A percentile compares a stretch with the other conserved stretches of the same genome.
phyloP scores from a whole-genome alignment of 2,113 vertebrate genomes.

The Pantherophis guttatus region DNA sequence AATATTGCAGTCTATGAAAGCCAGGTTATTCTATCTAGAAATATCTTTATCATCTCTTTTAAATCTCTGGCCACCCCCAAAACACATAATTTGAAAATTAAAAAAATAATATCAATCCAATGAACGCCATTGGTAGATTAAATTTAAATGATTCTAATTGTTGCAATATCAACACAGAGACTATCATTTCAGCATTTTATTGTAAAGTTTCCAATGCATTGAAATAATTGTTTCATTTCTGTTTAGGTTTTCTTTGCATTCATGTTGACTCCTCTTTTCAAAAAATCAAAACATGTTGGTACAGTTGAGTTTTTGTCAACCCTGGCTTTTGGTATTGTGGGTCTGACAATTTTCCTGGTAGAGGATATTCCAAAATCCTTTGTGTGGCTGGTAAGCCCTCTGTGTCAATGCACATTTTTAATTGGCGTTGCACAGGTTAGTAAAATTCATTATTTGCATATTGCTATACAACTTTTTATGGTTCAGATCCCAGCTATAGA shows the following conservation, averaged over 20 bases:
- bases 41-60: not conserved
- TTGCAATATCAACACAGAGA: not conserved
- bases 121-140: not conserved
- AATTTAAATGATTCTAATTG: not conserved
- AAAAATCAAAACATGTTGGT: conserved; percentile 93
- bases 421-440: conserved; percentile 90
- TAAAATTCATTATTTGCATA: not conserved
- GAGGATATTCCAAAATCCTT: conserved; percentile 87
- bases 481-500: not conserved
- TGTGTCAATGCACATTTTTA: conserved; percentile 93
- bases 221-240: not conserved
- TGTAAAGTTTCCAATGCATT: not conserved
- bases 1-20: not conserved
- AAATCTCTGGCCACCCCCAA: not conserved
- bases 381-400: conserved; percentile 89
- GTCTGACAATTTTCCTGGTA: conserved; percentile 86
- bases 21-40: not conserved
- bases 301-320: conserved; percentile 91
- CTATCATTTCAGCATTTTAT: not conserved
- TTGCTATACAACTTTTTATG: not conserved
- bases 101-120: not conserved
- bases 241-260: conserved; percentile 92
- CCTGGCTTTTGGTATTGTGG: conserved; percentile 86
- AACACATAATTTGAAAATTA: not conserved
- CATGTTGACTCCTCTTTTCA: conserved; percentile 93